These are phyloP conservation scores for Oxycera nigricornis DNA, from an alignment of 2,888 invertebrate species.

Conservation along the genomic window DNA sequence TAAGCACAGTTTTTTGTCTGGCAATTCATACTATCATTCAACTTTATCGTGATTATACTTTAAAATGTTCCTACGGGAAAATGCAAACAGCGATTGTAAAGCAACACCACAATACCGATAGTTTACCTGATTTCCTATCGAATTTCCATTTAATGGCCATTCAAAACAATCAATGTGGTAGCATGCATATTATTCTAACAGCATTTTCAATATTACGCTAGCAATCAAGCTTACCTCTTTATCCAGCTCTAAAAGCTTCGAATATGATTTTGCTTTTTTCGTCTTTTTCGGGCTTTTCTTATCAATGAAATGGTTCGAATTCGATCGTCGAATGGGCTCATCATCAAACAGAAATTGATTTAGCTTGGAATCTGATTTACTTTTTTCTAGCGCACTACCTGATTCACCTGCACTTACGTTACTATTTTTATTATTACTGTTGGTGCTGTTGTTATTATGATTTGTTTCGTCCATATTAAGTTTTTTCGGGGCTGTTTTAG, in stretches of 20 bases:
- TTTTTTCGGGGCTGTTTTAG: constrained; percentile 44
- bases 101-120: neutral
- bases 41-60: no score
- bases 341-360: constrained; percentile 60
- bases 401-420: constrained; percentile 48
- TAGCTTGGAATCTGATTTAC: constrained; percentile 72
- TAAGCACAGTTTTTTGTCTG: no score
- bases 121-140: neutral
- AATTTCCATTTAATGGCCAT: neutral
- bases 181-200: neutral
- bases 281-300: constrained; percentile 59
- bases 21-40: no score
- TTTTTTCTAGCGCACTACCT: constrained; percentile 65
- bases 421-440: constrained; percentile 43
- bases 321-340: constrained; percentile 64
- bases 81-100: no score
- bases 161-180: neutral
- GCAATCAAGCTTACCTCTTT: constrained; percentile 59
- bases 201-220: neutral
- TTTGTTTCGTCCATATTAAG: constrained; percentile 44
- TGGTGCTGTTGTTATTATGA: no score
- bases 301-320: constrained; percentile 65
- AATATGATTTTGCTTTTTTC: constrained; percentile 68
- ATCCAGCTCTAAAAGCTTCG: constrained; percentile 65
- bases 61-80: no score